phyloP scores from a whole-genome alignment of 2,113 vertebrate species.

The Bothrops jararaca region DNA sequence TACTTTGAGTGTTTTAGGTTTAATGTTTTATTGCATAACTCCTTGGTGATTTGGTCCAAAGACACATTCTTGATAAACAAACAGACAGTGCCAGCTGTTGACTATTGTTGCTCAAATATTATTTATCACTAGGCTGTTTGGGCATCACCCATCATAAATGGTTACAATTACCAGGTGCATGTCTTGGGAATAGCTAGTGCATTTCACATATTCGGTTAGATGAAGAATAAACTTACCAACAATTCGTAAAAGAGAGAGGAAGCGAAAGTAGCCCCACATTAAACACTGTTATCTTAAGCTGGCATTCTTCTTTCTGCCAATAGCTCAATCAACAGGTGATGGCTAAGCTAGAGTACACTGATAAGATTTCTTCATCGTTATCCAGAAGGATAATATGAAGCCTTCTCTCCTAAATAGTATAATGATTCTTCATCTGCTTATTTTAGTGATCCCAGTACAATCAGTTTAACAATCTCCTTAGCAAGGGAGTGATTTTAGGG shows the following conservation, averaged over 20 bases:
- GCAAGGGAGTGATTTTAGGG: neutral
- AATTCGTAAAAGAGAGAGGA: neutral
- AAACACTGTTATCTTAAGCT: neutral
- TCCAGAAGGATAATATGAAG: neutral
- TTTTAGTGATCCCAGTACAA: neutral
- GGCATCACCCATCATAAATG: neutral
- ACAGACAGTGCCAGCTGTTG: neutral
- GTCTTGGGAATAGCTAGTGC: neutral
- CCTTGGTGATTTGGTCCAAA: neutral
- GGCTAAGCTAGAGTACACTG: neutral
- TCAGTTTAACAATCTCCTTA: neutral
- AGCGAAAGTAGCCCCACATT: neutral
- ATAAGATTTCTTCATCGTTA: neutral
- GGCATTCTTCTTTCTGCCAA: neutral
- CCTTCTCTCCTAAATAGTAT: neutral
- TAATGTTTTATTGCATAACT: neutral
- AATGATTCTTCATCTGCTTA: neutral
- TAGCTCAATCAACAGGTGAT: neutral
- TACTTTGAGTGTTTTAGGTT: neutral
- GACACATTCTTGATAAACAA: neutral
- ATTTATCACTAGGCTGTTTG: neutral
- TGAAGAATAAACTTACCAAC: neutral
- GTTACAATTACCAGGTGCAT: neutral
- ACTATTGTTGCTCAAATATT: neutral
- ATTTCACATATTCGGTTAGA: too few species aligned